Evolutionary conservation across 2,797 vertebrate genomes (phyloP).

Genomic region (Crypturellus tataupa): DNA sequence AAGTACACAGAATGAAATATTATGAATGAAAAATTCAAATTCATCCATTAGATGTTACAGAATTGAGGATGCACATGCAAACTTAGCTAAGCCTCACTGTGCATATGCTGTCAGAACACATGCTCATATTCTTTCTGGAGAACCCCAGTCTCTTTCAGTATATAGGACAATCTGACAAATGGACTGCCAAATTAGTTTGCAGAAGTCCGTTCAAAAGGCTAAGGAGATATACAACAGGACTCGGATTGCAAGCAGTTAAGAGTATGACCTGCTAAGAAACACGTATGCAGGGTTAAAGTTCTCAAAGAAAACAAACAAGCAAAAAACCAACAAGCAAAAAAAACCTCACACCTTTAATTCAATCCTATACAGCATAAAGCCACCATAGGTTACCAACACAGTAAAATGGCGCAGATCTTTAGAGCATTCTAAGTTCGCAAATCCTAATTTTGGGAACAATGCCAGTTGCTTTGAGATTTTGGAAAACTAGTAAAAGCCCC

Average conservation of each 20-base stretch:
- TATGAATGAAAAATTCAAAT: not conserved
- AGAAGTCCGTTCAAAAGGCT: not conserved
- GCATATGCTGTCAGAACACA: not conserved
- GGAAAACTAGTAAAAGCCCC: not conserved
- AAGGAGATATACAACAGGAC: not conserved
- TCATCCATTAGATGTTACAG: not conserved
- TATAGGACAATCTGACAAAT: not conserved
- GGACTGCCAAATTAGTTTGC: not conserved
- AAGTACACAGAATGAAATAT: not conserved
- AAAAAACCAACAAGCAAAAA: not conserved
- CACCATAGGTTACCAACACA: not conserved
- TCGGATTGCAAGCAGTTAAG: not conserved
- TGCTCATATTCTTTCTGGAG: not conserved
- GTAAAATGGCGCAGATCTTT: not conserved
- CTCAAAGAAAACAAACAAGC: not conserved
- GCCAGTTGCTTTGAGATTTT: not conserved
- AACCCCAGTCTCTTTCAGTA: not conserved
- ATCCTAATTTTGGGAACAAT: not conserved
- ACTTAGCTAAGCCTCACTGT: not conserved
- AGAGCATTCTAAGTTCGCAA: not conserved
- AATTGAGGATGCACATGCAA: not conserved
- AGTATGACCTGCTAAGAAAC: not conserved
- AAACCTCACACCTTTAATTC: not conserved
- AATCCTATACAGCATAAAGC: not conserved
- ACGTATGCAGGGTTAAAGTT: not conserved